Evolutionary conservation across 2,113 vertebrate genomes (phyloP).

Genomic region (Crotalus horridus): DNA sequence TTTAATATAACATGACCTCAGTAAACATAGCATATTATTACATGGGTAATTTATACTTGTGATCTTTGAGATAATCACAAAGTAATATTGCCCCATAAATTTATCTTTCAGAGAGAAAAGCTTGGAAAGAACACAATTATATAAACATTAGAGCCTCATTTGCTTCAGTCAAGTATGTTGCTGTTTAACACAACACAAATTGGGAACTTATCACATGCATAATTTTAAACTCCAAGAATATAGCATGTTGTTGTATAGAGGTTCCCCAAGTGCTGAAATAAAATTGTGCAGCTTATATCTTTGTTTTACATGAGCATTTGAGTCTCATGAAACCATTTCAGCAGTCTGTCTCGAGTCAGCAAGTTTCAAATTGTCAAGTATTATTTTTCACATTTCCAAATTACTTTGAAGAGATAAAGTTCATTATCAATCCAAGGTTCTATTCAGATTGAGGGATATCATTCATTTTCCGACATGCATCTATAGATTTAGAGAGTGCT

Average conservation of each 20-base stretch:
- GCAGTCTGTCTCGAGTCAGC: neutral
- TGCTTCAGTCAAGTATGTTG: slow-evolving; percentile 37
- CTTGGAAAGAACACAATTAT: neutral
- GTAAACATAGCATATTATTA: slow-evolving; percentile 1
- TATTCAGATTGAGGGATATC: slow-evolving; percentile 19
- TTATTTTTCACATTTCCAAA: neutral
- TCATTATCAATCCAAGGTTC: slow-evolving; percentile 4
- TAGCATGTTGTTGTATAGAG: slow-evolving; percentile 51
- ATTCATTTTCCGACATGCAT: slow-evolving; percentile 14
- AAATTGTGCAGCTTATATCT: slow-evolving; percentile 23
- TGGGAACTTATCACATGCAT: slow-evolving; percentile 56
- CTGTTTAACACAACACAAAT: slow-evolving; percentile 27
- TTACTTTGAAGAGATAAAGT: neutral
- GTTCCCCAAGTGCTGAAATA: slow-evolving; percentile 46
- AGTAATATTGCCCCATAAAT: neutral
- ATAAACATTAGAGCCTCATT: slow-evolving; percentile 19
- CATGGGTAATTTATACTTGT: neutral
- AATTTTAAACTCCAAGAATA: slow-evolving; percentile 59
- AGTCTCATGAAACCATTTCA: neutral
- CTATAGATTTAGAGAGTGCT: slow-evolving; percentile 25
- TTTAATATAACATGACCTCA: slow-evolving; percentile 5
- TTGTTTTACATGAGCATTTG: slow-evolving; percentile 33
- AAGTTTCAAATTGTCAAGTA: slow-evolving; percentile 11
- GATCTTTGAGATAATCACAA: neutral
- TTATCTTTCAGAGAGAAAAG: neutral